phyloP scores from a whole-genome alignment of 2,888 invertebrate genomes.

The Salticus scenicus region DNA sequence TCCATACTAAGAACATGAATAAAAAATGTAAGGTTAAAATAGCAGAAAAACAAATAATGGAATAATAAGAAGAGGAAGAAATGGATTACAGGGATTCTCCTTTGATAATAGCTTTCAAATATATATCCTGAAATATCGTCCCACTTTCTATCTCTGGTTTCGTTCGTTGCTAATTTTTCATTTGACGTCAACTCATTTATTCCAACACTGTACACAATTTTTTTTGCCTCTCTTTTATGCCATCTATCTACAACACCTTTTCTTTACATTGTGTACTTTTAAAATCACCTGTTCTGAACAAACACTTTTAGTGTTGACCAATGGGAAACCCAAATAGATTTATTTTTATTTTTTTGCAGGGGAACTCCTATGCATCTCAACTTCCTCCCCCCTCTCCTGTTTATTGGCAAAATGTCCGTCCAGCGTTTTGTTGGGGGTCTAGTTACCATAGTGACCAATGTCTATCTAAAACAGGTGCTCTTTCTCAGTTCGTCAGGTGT shows the following conservation, averaged over 20 bases:
- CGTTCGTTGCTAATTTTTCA: not conserved
- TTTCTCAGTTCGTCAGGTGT: slow-evolving; percentile 66
- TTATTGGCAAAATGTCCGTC: slow-evolving; percentile 53
- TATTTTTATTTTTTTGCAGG: slow-evolving; percentile 9
- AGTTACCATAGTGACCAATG: slow-evolving; percentile 51
- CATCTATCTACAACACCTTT: not conserved
- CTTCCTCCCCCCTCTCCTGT: slow-evolving; percentile 48
- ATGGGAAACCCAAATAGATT: not conserved
- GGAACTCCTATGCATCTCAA: slow-evolving; percentile 55
- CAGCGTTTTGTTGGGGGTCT: slow-evolving; percentile 56
- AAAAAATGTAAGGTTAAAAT: too few relatives aligned
- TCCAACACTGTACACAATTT: not conserved
- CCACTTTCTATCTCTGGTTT: too few relatives aligned
- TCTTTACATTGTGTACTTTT: not conserved
- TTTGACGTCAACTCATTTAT: not conserved
- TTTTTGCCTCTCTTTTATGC: too few relatives aligned
- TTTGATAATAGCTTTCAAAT: too few relatives aligned
- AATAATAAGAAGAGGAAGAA: too few relatives aligned
- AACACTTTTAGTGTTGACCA: not conserved
- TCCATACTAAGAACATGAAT: too few relatives aligned
- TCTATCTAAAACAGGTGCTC: slow-evolving; percentile 67
- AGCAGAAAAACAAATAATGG: too few relatives aligned
- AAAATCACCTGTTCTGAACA: slow-evolving; percentile 5
- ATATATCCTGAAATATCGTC: too few relatives aligned
- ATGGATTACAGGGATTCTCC: too few relatives aligned